Evolutionary conservation across 2,888 invertebrate genomes (phyloP), one percentile per base, ranked within the genome.

Genomic region (Plutella xylostella): DNA sequence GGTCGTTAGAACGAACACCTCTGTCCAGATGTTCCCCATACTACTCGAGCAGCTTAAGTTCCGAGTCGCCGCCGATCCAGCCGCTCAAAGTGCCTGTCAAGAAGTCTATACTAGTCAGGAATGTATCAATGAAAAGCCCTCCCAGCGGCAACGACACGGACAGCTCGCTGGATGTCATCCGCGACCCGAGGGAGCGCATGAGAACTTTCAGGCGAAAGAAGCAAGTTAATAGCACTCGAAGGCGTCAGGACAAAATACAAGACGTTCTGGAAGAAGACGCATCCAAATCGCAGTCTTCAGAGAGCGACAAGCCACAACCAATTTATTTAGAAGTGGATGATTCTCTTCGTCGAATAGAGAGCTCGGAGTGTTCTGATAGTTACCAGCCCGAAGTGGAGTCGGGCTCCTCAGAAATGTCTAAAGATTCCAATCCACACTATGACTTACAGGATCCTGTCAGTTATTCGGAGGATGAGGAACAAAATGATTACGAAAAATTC

Each of bases 101-200:
- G 66, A 87, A 87, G 43, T 87, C 89, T 0, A 59, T 89, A 22
- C 71, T 89, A 3, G 86, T 87, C 49, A 79, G 85, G 52, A 84
- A 88, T 51, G 85, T 87, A 56, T 87, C 88, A 12, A 70, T 89
- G 25, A 89, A 90, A 60, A 90, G 89, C 67, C 90, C 90, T 12
- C 90, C 90, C 0, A 91, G 90, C 59, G 91, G 90, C 46, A 91
- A 91, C 55, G 91, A 91, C 51, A 91, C 91, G 0, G 91, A 91
- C 49, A 91, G 91, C 57, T 91, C 90, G 1, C 62, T 88, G 48
- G 88, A 88, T 60, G 82, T 88, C 20, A 87, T 89, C 47, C 87
- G 90, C 57, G 90, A 90, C 63, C 88, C 89, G 0, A 88, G 90
- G 55, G 85, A 90, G 54, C 73, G 90, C 35, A 88, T 86, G 72